Conservation (phyloP, 2,888 invertebrate species). For the Spicauda simplicius region DNA sequence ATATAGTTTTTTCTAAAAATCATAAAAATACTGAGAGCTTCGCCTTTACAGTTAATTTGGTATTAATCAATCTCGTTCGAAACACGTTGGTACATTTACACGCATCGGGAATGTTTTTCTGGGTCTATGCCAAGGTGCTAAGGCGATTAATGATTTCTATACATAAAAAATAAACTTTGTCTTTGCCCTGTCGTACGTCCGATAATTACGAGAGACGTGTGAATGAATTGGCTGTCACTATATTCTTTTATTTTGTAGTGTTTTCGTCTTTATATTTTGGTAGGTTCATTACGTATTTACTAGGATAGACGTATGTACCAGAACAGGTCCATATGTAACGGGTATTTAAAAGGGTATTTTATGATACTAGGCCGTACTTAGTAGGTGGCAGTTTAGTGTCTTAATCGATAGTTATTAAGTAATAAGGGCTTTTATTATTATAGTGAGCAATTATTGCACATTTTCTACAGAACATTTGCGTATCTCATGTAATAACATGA, state of each 20-base stretch:
- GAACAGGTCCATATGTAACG: too few species aligned
- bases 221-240: constrained; percentile 45
- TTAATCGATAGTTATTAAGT: too few species aligned
- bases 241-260: constrained; percentile 43
- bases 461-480: too few species aligned
- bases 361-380: too few species aligned
- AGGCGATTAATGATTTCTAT: constrained; percentile 44
- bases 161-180: constrained; percentile 40
- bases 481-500: too few species aligned
- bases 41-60: constrained; percentile 27
- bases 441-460: too few species aligned
- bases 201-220: constrained; percentile 49
- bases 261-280: constrained; percentile 56
- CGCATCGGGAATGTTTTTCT: constrained; percentile 40
- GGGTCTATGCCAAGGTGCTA: constrained; percentile 48
- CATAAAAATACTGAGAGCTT: neutral
- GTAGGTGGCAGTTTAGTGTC: too few species aligned
- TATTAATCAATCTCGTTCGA: constrained; percentile 36
- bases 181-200: constrained; percentile 42
- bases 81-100: constrained; percentile 21
- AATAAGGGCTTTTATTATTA: too few species aligned
- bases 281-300: too few species aligned
- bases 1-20: too few species aligned
- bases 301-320: too few species aligned
- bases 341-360: too few species aligned